Evolutionary conservation across 2,797 vertebrate genomes (phyloP), one percentile per base, ranked within the genome.

Genomic region (Paramormyrops hopkinsi): DNA sequence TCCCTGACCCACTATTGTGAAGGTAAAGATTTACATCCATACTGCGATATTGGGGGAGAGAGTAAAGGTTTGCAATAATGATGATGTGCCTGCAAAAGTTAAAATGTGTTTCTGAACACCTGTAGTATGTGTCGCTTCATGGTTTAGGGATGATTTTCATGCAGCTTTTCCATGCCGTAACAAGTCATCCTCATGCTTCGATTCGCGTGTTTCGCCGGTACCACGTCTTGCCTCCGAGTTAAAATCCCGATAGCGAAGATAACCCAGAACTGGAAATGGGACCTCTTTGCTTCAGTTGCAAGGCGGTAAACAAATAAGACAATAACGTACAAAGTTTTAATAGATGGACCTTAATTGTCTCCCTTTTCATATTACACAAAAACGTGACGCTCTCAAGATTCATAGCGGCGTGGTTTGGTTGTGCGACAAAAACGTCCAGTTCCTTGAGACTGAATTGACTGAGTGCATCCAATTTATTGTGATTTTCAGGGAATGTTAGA

Each of bases 1-100:
- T 93, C 94, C 90, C 91, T 95, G 87, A 91, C 94, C 90, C 94
- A 93, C 59, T 83, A 91, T 53, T 94, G 93, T 90, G 94, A 96
- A 93, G 96, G 96, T 97, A 92, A 94, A 94, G 17, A 86, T 37
- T 62, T 46, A 89, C 33, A 12, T 82, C 59, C 46, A 89, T 89
- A 6, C 8, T 89, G n/a, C 37, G 46, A 51, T 69, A 11, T 65
- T 86, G 44, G 62, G 62, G 51, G 44, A 25, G 83, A 48, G 8
- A 86, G 11, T 19, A 14, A 33, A 86, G 9, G 48, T 37, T 76
- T 33, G 84, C 17, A 29, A 53, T 53, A 54, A 53, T 86, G 25
- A 86, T 53, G 51, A 17, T 33, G 29, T 25, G 25, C 4, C 7
- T 76, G 84, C 59, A 50, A 22, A 89, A 69, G n/a, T 73, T 48